phyloP scores from a whole-genome alignment of 2,797 vertebrate species.

The Myotis pilosus region DNA sequence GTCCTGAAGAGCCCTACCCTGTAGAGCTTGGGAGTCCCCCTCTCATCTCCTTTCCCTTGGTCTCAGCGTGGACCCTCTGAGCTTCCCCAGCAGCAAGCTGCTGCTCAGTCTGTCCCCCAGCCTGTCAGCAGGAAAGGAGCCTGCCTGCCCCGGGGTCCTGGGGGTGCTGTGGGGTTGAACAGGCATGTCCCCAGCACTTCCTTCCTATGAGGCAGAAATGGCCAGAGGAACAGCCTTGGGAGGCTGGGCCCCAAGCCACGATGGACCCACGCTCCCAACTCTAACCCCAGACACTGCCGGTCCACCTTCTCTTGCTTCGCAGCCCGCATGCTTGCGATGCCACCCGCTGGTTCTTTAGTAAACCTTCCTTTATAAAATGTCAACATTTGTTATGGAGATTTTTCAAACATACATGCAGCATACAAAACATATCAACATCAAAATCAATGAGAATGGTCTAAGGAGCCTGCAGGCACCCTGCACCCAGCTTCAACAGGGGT shows the following conservation, averaged over 20 bases:
- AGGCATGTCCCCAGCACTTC: background rate
- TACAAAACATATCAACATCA: background rate
- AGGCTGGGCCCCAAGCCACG: background rate
- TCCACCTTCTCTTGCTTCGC: background rate
- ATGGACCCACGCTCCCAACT: background rate
- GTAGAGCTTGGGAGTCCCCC: background rate
- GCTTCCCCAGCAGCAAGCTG: background rate
- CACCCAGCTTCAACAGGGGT: background rate
- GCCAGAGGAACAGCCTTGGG: background rate
- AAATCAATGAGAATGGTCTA: background rate
- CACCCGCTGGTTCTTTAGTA: background rate
- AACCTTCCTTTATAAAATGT: background rate
- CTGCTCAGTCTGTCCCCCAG: background rate
- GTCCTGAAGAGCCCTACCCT: background rate
- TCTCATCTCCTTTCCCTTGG: background rate
- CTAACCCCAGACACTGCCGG: too few species aligned
- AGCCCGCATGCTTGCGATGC: background rate
- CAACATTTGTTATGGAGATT: background rate
- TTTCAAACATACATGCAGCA: background rate
- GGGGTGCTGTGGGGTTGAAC: fast-evolving
- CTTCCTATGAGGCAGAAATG: background rate
- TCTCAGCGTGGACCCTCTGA: background rate
- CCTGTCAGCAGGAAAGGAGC: background rate
- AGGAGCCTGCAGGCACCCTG: background rate
- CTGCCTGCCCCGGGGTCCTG: background rate